Evolutionary conservation across 92 coral and sea anemone species (phyloP).

Genomic region (Siderastrea siderea): DNA sequence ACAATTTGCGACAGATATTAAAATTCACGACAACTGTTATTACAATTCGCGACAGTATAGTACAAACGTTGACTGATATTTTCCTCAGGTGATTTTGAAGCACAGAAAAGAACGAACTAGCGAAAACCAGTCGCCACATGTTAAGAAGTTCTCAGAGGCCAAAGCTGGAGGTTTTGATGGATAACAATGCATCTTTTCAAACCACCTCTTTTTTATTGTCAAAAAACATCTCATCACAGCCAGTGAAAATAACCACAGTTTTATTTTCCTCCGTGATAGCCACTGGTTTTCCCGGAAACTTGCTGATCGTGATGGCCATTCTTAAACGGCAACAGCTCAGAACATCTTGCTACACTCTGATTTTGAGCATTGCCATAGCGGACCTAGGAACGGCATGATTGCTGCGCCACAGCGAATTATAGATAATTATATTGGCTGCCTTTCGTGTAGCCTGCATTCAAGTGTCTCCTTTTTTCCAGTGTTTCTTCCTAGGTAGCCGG

Average conservation of each 20-base stretch:
- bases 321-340: conserved; percentile 67
- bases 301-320: conserved; percentile 69
- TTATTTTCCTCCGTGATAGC: conserved; percentile 68
- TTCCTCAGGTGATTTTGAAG: no score
- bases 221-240: conserved; percentile 8
- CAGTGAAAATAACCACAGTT: conserved; percentile 43
- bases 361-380: conserved; percentile 79
- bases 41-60: no score
- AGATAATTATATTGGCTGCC: conserved; percentile 79
- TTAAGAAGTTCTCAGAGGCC: no score
- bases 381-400: conserved; percentile 74
- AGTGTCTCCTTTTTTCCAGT: conserved; percentile 74
- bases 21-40: no score
- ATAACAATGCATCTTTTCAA: conserved; percentile 6
- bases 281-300: conserved; percentile 76
- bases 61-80: no score
- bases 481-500: no score
- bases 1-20: no score
- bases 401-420: conserved; percentile 77
- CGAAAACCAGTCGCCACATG: no score
- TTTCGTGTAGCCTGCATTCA: conserved; percentile 73
- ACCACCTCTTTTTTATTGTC: neutral
- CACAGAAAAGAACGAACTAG: no score
- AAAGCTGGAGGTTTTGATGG: neutral
- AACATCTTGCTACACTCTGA: conserved; percentile 74